Percentiles rank a stretch among this genome's conserved stretches.
Conservation (phyloP, 2,888 invertebrate species). For the Antheraea yamamai region DNA sequence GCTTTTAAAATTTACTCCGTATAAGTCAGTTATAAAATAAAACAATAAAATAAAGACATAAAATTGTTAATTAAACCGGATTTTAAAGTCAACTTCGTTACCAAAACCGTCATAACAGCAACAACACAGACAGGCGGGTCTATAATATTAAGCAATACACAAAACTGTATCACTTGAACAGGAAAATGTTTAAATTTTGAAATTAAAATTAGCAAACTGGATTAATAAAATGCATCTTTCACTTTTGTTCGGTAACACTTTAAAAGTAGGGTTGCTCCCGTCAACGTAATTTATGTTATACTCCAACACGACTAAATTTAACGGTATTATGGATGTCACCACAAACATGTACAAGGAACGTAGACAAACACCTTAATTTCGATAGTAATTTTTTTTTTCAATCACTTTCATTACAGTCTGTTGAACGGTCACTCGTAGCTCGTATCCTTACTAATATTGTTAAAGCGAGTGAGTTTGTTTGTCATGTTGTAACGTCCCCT, state of each 20-base stretch:
- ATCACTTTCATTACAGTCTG: too few species aligned
- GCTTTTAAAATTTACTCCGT: background rate
- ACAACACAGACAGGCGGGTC: background rate
- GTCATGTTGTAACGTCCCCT: too few species aligned
- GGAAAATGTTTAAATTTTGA: constrained; percentile 5
- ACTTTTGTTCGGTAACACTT: constrained; percentile 18
- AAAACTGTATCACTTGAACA: background rate
- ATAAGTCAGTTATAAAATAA: background rate
- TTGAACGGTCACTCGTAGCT: too few species aligned
- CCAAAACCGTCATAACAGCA: background rate
- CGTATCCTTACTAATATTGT: too few species aligned
- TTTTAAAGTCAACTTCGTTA: background rate
- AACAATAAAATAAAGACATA: background rate
- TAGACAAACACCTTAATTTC: too few species aligned
- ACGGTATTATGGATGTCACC: background rate
- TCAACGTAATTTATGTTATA: background rate
- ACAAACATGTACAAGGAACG: too few species aligned
- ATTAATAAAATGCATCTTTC: constrained; percentile 12
- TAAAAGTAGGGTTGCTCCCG: constrained; percentile 13
- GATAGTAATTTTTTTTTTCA: too few species aligned
- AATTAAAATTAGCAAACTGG: constrained; percentile 7
- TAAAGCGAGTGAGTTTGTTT: too few species aligned
- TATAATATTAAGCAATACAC: background rate
- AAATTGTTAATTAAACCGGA: background rate
- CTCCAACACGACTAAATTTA: background rate